Evolutionary conservation across 2,888 invertebrate species (phyloP).

Genomic region (Cantharis flavilabris): DNA sequence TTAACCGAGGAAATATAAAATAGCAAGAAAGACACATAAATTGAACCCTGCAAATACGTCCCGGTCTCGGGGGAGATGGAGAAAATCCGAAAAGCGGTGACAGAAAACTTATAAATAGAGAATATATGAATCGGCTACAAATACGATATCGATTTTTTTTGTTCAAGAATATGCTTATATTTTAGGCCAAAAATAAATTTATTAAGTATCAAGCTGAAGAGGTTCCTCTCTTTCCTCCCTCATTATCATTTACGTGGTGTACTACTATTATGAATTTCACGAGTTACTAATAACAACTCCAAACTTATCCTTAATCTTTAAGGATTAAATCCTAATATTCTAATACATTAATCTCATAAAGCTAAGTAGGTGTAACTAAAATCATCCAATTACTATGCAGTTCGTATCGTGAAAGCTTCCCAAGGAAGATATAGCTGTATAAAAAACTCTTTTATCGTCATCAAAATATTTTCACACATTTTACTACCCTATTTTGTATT

Average conservation of each 20-base stretch:
- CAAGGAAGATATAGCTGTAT: neutral
- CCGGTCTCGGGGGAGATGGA: conserved; percentile 6
- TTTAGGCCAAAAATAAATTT: neutral
- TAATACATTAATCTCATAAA: conserved; percentile 1
- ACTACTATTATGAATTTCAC: neutral
- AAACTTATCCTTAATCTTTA: neutral
- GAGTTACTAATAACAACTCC: neutral
- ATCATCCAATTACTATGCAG: neutral
- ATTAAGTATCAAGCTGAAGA: neutral
- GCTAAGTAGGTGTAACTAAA: neutral
- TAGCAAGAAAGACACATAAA: neutral
- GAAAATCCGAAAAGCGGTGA: conserved; percentile 19
- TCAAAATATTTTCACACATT: neutral
- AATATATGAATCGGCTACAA: conserved; percentile 12
- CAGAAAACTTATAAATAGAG: conserved; percentile 16
- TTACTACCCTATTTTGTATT: neutral
- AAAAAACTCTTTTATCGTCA: neutral
- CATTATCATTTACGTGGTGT: neutral
- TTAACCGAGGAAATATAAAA: neutral
- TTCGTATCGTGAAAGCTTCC: neutral
- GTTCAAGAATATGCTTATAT: neutral
- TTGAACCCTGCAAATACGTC: conserved; percentile 13
- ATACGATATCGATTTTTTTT: conserved; percentile 7
- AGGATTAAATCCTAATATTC: neutral
- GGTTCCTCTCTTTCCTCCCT: neutral